Evolutionary conservation across 2,888 invertebrate genomes (phyloP), one percentile per base, ranked within the genome.

Genomic region (Saturnia pavonia): DNA sequence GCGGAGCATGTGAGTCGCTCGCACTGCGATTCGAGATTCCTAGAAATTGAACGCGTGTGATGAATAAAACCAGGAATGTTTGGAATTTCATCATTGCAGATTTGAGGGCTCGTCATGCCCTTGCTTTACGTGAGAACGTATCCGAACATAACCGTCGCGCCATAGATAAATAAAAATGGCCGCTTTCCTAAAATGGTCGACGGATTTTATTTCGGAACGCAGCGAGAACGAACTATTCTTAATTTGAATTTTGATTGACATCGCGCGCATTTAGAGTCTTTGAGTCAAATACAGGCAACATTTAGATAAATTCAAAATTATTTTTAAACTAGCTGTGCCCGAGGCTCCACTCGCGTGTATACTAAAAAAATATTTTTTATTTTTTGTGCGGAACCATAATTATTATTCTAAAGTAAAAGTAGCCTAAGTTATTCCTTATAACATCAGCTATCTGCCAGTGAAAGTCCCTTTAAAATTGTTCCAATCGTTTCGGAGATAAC

Each of bases 61-160:
- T 91, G 94, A 93, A 94, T 94, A 92, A 91, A 91, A 83, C 76
- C 82, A 76, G 86, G 88, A 90, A 85, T 85, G 88, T 80, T 74
- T 80, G 86, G 92, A 90, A 94, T 94, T 90, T 86, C 86, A 88
- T 88, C 90, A 89, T 83, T 87, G 90, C 90, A 91, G 91, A 92
- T 92, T 91, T 89, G 85, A 91, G 89, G 88, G 85, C 86, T 85
- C 81, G 76, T 83, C 81, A 84, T 82, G 82, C 84, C 85, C 85
- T 84, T 76, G 75, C 82, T 73, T 76, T 81, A 89, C 87, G 90
- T 92, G 92, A 90, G 90, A 92, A 91, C 86, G 76, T 78, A 80
- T 51, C 71, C 73, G 76, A 80, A 73, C 72, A 72, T 77, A 74
- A 77, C 73, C 76, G 75, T 72, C 77, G 77, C 78, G 71, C 78